Base-by-base conservation (phyloP, 2,113 vertebrate species). In the Octodon degus region DNA sequence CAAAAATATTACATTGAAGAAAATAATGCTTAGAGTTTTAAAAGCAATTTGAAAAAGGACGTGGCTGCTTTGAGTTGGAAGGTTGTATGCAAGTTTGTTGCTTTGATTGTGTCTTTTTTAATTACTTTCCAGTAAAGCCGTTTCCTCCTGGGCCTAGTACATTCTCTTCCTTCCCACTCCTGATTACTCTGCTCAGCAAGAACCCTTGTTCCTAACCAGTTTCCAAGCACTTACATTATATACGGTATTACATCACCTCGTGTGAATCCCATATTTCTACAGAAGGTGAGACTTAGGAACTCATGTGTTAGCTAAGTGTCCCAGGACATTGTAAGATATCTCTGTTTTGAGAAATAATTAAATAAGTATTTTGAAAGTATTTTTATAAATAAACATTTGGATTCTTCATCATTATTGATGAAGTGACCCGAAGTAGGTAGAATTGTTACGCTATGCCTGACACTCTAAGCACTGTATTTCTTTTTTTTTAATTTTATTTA, bases 291-390 rank as follows among this genome's bases (percentile, higher is more conserved):
- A 80, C 16, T 80, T 34, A 70, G 88, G 72, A 91, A 87, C 30
- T 40, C 58, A 30, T 63, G 4, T 72, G 55, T 79, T 60, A 90
- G 16, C 58, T 89, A 20, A 79, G 89, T 22, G 72, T 96, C 83
- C 43, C 14, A 90, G 74, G 81, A 77, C 32, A 82, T 76, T 79
- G 37, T 87, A 70, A 95, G 94, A 24, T 68, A 20, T 65, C 72
- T 47, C 55, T 89, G 34, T 91, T 93, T 91, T 86, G 76, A 89
- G 83, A 77, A n/a, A 19, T 79, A 70, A 91, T 91, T 95, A 95
- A 95, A 93, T 96, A 95, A 62, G n/a, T 70, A 80, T 89, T 53
- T 86, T 91, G 86, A 90, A 91, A 96, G 55, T 62, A 89, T 83
- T 94, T 95, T 91, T 86, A 37, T 89, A 87, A 68, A 77, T 27